Conservation (phyloP, 53 echinoderm and acorn worm species). For the Apostichopus leukothele region DNA sequence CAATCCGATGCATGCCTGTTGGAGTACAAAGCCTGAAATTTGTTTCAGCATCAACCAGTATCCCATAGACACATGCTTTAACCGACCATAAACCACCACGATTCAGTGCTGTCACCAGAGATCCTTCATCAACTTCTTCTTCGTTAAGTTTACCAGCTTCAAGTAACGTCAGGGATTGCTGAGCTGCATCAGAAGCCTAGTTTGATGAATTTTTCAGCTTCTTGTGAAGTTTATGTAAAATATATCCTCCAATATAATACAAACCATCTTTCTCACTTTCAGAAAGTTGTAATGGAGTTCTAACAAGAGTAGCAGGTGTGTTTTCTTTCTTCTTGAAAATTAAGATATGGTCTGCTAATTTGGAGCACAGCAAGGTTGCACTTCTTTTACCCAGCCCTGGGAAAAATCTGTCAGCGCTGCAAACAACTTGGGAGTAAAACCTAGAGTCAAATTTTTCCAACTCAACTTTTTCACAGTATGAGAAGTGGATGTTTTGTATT, state of each 20-base stretch:
- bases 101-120: slow-evolving; percentile 23
- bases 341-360: slow-evolving; percentile 2
- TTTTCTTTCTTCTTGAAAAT: not conserved
- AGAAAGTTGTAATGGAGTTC: not conserved
- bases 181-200: not conserved
- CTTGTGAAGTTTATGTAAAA: not conserved
- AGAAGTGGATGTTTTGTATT: too few relatives aligned
- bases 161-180: slow-evolving; percentile 17
- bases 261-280: not conserved
- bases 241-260: slow-evolving; percentile 2
- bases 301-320: not conserved
- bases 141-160: slow-evolving; percentile 1
- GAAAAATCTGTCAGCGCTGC: not conserved
- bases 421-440: not conserved
- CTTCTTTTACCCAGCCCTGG: slow-evolving; percentile 13
- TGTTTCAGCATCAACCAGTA: slow-evolving; percentile 20
- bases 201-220: slow-evolving; percentile 1
- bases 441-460: slow-evolving; percentile 16
- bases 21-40: not conserved
- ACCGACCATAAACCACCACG: slow-evolving; percentile 29
- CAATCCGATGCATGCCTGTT: not conserved
- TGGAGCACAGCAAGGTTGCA: not conserved
- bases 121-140: not conserved
- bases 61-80: slow-evolving; percentile 8
- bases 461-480: slow-evolving; percentile 9